These are phyloP conservation scores for Gymnothorax javanicus DNA, from an alignment of 2,797 vertebrate genomes.

Conservation along the genomic window DNA sequence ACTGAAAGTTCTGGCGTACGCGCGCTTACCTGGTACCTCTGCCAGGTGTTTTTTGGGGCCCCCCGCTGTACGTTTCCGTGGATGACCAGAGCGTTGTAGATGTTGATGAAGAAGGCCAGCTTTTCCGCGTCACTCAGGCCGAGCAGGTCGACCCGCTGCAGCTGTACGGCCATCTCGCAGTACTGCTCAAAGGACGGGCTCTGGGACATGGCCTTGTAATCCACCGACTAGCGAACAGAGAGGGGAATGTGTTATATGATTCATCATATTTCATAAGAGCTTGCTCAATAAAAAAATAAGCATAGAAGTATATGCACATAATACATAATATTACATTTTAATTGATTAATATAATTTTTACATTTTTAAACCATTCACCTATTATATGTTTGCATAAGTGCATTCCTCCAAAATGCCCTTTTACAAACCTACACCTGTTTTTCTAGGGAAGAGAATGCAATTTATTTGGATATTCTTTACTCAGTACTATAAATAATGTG, in stretches of 20 bases:
- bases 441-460: no score
- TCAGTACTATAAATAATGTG: no score
- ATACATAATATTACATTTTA: no score
- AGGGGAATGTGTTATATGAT: neutral
- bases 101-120: slow-evolving; percentile 82
- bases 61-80: slow-evolving; percentile 74
- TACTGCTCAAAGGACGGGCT: slow-evolving; percentile 70
- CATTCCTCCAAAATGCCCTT: no score
- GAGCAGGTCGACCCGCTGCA: slow-evolving; percentile 74
- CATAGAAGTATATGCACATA: no score
- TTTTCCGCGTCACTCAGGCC: slow-evolving; percentile 75
- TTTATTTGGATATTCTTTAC: no score
- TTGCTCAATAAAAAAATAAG: no score
- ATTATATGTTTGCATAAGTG: no score
- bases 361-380: no score
- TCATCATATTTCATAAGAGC: no score
- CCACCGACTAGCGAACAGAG: slow-evolving; percentile 65
- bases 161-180: slow-evolving; percentile 72
- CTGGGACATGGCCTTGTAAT: slow-evolving; percentile 73
- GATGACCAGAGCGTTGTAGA: slow-evolving; percentile 80
- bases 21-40: slow-evolving; percentile 74
- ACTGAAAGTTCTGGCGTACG: neutral
- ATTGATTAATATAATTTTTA: no score
- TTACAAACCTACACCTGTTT: no score
- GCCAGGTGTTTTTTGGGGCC: slow-evolving; percentile 76